Conservation (phyloP, 2,113 vertebrate species). For the Spheniscus mendiculus region DNA sequence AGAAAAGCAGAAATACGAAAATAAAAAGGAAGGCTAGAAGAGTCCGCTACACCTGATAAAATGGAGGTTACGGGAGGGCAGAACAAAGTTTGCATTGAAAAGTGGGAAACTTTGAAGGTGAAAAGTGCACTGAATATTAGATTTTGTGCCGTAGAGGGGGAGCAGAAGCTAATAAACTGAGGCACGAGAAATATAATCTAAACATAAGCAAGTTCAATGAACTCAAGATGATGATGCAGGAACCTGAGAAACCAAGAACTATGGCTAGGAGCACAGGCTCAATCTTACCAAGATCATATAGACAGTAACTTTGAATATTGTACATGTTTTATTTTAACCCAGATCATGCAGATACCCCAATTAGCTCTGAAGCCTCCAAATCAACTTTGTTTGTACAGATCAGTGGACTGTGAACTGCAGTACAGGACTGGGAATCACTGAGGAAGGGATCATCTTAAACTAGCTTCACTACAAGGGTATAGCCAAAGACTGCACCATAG, state of each 20-base stretch:
- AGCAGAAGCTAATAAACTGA: neutral
- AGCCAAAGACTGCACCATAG: neutral
- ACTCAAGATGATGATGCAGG: neutral
- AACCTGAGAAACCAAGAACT: neutral
- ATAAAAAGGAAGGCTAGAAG: neutral
- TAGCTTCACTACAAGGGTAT: too few relatives aligned
- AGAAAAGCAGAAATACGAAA: neutral
- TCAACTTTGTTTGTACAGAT: neutral
- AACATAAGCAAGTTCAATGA: neutral
- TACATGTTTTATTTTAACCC: neutral
- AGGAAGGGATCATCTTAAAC: neutral
- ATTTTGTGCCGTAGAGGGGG: neutral
- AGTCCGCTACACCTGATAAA: neutral
- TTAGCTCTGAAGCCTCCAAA: neutral
- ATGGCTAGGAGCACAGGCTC: neutral
- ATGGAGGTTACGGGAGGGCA: neutral
- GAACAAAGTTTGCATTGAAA: neutral
- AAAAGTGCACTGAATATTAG: neutral
- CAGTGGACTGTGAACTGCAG: neutral
- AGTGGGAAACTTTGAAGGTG: neutral
- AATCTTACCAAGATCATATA: neutral
- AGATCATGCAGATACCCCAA: neutral
- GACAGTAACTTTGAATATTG: neutral
- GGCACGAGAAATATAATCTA: neutral
- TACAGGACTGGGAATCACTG: neutral